Base-by-base conservation (phyloP, 1,140 invertebrate species). In the Nebria ingens region DNA sequence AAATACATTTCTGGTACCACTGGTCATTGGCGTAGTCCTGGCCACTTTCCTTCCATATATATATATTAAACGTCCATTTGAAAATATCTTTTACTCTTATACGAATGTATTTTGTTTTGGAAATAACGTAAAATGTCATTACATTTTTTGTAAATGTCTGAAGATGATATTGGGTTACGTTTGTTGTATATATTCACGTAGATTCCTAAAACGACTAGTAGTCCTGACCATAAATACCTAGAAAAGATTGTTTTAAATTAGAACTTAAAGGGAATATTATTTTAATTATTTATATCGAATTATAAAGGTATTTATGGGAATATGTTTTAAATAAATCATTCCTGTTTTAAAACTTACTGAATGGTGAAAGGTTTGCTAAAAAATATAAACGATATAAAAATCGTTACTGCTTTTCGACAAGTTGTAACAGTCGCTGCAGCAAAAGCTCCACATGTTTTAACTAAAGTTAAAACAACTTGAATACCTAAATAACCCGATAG, bases 331-430 rank as follows among this genome's bases (percentile, higher is more conserved):
- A n/a, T n/a, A n/a, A n/a, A n/a, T n/a, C n/a, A n/a, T n/a, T n/a
- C n/a, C n/a, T n/a, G n/a, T n/a, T n/a, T 15, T n/a, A 59, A 62
- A 59, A 83, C 87, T 86, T 79, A 95, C 88, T 93, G 88, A 56
- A 89, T 79, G 11, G 90, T 92, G 66, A 97, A 97, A 3, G 94
- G 93, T 70, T 97, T 98, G 67, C 85, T 83, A 67, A 98, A 97
- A 60, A 96, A 84, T 34, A 96, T 57, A 73, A 98, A 98, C 1
- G 93, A 97, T 56, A 97, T 76, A 29, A 93, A 74, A 51, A 97
- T 96, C 0, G 93, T 93, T 0, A 97, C 76, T 19, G 91, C 92
- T 75, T 97, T 97, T 49, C 93, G 74, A 64, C 83, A 86, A 1
- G 87, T 89, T 11, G 87, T 89, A 21, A 94, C 91, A 13, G 92